Evolutionary conservation across 2,888 invertebrate genomes (phyloP), one percentile per base, ranked within the genome.

Genomic region (Spisula subtruncata): DNA sequence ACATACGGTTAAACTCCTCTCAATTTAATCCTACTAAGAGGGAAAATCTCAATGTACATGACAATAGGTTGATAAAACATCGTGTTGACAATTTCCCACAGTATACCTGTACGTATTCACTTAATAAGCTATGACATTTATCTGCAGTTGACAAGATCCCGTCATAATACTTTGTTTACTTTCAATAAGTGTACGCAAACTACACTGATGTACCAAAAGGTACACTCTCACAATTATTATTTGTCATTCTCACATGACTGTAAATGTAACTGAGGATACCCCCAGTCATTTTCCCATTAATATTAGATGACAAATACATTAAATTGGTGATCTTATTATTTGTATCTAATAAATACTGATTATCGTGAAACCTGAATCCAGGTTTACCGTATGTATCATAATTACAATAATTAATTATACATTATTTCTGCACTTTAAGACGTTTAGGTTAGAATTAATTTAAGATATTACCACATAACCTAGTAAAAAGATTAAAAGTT

Each of bases 101-200:
- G 60, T 66, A 66, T 66, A 66, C 25, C 4, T 66, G n/a, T n/a
- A n/a, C 25, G 8, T 66, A 25, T 66, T 66, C n/a, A 66, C 25
- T 25, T 66, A 66, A 25, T 25, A 66, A 25, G 60, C 25, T 66
- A 66, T 12, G 60, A 66, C 60, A 66, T 66, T 66, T 25, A 66
- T 66, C 60, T 66, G n/a, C 60, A 66, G 6, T 66, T 66, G 12
- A 66, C n/a, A 25, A 4, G 60, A 66, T 25, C 25, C 25, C n/a
- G 25, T 66, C 60, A 66, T 66, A 66, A n/a, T 1, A 66, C n/a
- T 25, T 25, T 66, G 60, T 66, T 66, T 66, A 66, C 60, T 66
- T 66, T 66, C 25, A 66, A 66, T 66, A 66, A 66, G 20, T 66
- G 60, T 25, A 25, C 60, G 12, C 12, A 66, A 66, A 66, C 60